Percentiles rank a stretch among this genome's conserved stretches.
Evolutionary conservation across 2,113 vertebrate genomes (phyloP).

Genomic region (Tapirus terrestris): DNA sequence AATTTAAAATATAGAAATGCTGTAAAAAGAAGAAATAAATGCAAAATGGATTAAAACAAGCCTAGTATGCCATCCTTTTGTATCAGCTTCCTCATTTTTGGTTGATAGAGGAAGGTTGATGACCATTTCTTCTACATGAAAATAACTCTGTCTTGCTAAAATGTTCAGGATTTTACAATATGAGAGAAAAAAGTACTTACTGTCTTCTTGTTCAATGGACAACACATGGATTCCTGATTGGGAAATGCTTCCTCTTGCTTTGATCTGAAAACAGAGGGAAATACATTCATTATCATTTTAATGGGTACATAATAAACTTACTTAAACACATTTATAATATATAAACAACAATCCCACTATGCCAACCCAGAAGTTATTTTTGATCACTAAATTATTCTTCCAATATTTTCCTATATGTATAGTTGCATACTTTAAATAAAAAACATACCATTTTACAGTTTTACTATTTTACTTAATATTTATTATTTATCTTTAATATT

Average conservation of each 20-base stretch:
- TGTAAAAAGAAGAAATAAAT: constrained; percentile 51
- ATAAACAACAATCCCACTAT: background rate
- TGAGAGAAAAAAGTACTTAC: constrained; percentile 73
- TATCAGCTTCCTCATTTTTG: background rate
- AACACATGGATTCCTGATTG: constrained; percentile 63
- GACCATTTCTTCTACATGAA: background rate
- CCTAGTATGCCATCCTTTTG: background rate
- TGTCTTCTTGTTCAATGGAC: constrained; percentile 62
- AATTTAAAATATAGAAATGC: background rate
- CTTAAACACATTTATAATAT: background rate
- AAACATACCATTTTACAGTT: background rate
- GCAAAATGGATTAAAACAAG: background rate
- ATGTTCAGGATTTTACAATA: background rate
- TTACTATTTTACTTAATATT: background rate
- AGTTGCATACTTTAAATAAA: background rate
- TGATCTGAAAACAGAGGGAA: constrained; percentile 79
- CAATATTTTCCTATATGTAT: background rate
- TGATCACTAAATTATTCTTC: background rate
- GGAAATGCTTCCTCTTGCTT: constrained; percentile 83
- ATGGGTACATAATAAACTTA: background rate
- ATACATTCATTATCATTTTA: background rate
- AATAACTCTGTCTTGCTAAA: background rate
- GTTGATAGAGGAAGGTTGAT: background rate
- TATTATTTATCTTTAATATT: background rate
- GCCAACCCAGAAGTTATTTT: background rate